Evolutionary conservation across 37 sponge, comb jelly and placozoan genomes (phyloP).

Genomic region (Tethya wilhelma): DNA sequence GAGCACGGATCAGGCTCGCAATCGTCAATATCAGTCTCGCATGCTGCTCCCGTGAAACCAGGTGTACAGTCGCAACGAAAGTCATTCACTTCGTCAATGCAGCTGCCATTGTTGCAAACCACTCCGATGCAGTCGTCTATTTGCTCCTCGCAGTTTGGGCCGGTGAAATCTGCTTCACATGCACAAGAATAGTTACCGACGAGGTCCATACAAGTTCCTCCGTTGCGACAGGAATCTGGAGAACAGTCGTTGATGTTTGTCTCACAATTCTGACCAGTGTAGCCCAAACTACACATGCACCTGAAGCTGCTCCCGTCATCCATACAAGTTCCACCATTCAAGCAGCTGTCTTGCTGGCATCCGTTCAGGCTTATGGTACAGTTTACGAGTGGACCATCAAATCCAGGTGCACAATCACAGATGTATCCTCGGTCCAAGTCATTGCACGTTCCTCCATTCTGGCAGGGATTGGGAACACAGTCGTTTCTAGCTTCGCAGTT

Average conservation of each 20-base stretch:
- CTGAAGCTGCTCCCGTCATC: constrained; percentile 54
- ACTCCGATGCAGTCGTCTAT: constrained; percentile 41
- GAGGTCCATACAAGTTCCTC: constrained; percentile 48
- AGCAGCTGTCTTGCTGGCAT: constrained; percentile 66
- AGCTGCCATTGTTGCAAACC: constrained; percentile 59
- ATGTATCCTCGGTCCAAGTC: constrained; percentile 30
- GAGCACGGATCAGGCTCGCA: constrained; percentile 33
- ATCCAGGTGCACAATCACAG: constrained; percentile 78
- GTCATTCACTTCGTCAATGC: constrained; percentile 28
- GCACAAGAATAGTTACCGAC: constrained; percentile 18
- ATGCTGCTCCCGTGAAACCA: constrained; percentile 26
- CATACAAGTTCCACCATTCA: constrained; percentile 75
- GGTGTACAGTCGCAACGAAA: constrained; percentile 36
- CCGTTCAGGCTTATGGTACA: constrained; percentile 58
- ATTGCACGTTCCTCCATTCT: constrained; percentile 43
- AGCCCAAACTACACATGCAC: constrained; percentile 71
- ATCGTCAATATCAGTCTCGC: constrained; percentile 48
- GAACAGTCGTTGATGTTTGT: constrained; percentile 56
- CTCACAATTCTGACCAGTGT: constrained; percentile 66
- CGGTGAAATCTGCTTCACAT: constrained; percentile 50
- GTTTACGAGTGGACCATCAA: constrained; percentile 56
- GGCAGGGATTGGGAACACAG: constrained; percentile 37
- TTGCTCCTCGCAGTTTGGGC: constrained; percentile 27
- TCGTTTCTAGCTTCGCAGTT: constrained; percentile 24
- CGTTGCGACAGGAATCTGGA: constrained; percentile 57